Evolutionary conservation across 2,113 vertebrate species (phyloP), one percentile per base, ranked within the genome.

Genomic region (Nanorana parkeri): DNA sequence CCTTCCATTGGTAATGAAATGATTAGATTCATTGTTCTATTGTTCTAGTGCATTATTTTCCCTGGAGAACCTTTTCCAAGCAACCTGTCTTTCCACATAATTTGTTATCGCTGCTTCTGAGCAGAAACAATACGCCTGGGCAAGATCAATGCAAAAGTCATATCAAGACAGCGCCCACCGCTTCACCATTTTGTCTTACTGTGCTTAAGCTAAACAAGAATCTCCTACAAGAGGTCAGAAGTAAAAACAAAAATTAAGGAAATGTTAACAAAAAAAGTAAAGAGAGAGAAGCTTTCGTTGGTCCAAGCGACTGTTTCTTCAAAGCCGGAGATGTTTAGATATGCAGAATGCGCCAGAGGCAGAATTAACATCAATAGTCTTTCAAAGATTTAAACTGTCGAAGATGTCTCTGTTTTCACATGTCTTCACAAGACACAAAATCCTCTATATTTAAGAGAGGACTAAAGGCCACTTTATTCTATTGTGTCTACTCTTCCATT

Each of bases 1-100:
- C 29, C 83, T 86, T 63, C 26, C 17, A 61, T 76, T 81, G 54
- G 51, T 13, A 32, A 32, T 29, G 51, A 68, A 83, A 11, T 19
- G 24, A 77, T 77, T 65, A 28, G 4, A n/a, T 63, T 63, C 15
- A 61, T 23, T 41, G 36, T 51, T 77, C 23, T 17, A 17, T 17
- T 32, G n/a, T 52, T 77, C 26, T 55, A 8, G 19, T 56, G 32
- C 28, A 1, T 19, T 41, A 5, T 29, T 6, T 26, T 56, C 41
- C 41, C 61, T 20, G 15, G 60, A 64, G 58, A 28, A 26, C 26
- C 29, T n/a, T 17, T 68, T 41, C 41, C 13, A 3, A 32, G 47
- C 17, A 23, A 55, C 63, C 63, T 20, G 24, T 41, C 73, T 41
- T 32, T 29, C 5, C 56, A 2, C 41, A 24, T 47, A 17, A 76